Conservation (phyloP, 2,797 vertebrate species). For the Mormyrus proboscirostris region DNA sequence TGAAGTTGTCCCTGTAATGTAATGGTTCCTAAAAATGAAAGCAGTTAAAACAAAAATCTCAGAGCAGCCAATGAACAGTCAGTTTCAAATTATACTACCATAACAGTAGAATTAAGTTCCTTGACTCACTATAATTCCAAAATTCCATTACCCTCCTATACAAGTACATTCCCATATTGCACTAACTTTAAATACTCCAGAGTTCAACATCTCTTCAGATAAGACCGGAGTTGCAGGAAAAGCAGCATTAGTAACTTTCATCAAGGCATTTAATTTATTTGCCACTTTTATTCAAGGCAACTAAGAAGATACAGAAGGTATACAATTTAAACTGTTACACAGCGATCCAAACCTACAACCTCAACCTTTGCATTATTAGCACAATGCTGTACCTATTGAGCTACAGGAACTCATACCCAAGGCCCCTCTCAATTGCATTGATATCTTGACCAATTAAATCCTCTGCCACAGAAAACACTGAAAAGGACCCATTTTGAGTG, state of each 20-base stretch:
- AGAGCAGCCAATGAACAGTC: neutral
- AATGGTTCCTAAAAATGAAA: neutral
- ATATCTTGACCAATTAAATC: neutral
- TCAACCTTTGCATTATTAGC: neutral
- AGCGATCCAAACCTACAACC: neutral
- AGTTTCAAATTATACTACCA: neutral
- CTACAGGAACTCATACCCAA: neutral
- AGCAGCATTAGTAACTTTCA: neutral
- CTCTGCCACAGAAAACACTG: neutral
- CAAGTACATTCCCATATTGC: neutral
- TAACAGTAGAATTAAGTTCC: neutral
- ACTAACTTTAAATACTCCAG: neutral
- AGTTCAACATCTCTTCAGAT: neutral
- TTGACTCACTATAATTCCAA: neutral
- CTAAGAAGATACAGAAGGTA: neutral
- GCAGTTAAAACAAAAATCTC: neutral
- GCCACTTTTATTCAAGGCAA: neutral
- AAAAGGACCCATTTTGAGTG: neutral
- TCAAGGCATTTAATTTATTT: neutral
- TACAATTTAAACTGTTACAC: neutral
- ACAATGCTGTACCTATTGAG: neutral
- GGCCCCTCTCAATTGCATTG: neutral
- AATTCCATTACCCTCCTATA: neutral
- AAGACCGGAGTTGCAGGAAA: neutral
- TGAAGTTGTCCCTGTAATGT: neutral